A percentile compares a stretch with the other conserved stretches of the same genome.
phyloP scores from a whole-genome alignment of 2,888 invertebrate genomes.

The Neelides folsomi region DNA sequence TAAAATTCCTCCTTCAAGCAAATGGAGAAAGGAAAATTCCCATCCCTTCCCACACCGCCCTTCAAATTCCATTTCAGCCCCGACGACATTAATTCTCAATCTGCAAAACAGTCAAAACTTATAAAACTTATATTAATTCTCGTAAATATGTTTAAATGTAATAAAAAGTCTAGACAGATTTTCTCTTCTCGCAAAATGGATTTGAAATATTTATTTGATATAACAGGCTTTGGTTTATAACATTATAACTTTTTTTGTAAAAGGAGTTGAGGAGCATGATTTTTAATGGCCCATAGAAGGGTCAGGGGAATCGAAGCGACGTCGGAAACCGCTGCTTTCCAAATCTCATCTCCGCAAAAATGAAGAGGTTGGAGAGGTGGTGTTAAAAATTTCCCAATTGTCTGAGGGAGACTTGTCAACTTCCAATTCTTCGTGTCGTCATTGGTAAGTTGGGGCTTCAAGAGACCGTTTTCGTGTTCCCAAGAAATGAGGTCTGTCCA shows the following conservation, averaged over 20 bases:
- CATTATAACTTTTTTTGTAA: slow-evolving; percentile 7
- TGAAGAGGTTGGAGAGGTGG: not conserved
- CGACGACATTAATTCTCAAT: slow-evolving; percentile 45
- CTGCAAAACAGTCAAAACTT: no score
- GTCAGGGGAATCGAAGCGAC: slow-evolving; percentile 14
- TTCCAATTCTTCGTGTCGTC: no score
- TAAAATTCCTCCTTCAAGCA: slow-evolving; percentile 42
- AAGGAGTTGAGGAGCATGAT: slow-evolving; percentile 4
- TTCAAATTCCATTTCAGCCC: slow-evolving; percentile 60
- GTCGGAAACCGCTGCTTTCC: slow-evolving; percentile 9
- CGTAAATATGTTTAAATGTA: no score
- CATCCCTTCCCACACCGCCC: slow-evolving; percentile 54
- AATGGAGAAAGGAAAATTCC: slow-evolving; percentile 56
- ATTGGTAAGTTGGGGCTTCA: slow-evolving; percentile 1
- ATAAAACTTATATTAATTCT: no score
- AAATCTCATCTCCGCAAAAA: slow-evolving; percentile 1
- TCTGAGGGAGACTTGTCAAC: no score
- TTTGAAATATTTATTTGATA: not conserved
- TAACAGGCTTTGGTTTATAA: slow-evolving; percentile 1
- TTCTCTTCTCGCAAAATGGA: no score
- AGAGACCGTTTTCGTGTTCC: slow-evolving; percentile 12
- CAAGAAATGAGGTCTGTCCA: slow-evolving; percentile 12
- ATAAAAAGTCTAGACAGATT: no score
- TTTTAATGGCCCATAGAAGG: slow-evolving; percentile 10
- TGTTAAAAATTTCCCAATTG: no score